Evolutionary conservation across 2,113 vertebrate genomes (phyloP).

Genomic region (Vulpes vulpes): DNA sequence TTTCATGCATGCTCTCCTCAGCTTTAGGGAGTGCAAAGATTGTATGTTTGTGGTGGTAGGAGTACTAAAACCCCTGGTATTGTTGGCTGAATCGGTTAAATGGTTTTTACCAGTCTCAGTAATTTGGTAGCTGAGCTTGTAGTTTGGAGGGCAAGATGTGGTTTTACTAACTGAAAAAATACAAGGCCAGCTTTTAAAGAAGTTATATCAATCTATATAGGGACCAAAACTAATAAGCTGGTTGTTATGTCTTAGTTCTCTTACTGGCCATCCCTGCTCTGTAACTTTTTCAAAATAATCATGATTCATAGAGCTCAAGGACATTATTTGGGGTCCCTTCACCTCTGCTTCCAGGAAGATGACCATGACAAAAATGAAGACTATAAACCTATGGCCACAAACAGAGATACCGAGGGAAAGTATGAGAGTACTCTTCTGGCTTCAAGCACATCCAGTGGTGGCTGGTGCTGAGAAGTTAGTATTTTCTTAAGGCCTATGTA

Average conservation of each 20-base stretch:
- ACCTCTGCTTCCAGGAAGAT: constrained; percentile 34
- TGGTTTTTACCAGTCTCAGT: constrained; percentile 53
- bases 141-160: constrained; percentile 49
- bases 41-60: constrained; percentile 19
- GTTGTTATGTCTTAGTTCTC: constrained; percentile 41
- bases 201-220: constrained; percentile 34
- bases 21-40: not conserved
- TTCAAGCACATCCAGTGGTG: not conserved
- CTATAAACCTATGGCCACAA: constrained; percentile 40
- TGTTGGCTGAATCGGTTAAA: constrained; percentile 46
- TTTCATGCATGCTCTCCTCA: not conserved
- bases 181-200: constrained; percentile 47
- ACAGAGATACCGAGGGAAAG: constrained; percentile 16
- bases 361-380: constrained; percentile 35
- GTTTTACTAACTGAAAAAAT: constrained; percentile 61
- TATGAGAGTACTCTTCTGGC: not conserved
- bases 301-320: not conserved
- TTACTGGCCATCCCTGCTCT: not conserved
- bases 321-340: not conserved
- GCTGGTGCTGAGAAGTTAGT: not conserved
- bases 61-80: constrained; percentile 45
- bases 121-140: constrained; percentile 62
- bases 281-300: constrained; percentile 46
- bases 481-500: constrained; percentile 39
- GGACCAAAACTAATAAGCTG: not conserved